These are phyloP conservation scores for Actias luna DNA, from an alignment of 2,888 invertebrate genomes.

Conservation along the genomic window DNA sequence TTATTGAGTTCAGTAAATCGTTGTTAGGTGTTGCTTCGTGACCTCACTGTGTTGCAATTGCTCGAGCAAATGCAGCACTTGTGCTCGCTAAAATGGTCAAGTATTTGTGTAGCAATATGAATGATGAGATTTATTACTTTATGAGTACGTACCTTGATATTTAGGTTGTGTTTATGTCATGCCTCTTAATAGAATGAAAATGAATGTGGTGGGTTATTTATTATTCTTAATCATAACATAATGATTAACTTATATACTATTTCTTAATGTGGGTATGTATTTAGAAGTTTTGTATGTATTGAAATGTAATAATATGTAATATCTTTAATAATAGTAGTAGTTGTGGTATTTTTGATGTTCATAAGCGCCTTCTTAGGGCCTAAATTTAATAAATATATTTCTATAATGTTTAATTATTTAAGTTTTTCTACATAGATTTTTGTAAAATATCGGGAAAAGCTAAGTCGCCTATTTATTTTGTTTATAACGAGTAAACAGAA, in stretches of 20 bases:
- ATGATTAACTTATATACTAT: neutral
- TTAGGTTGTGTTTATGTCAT: slow-evolving; percentile 4
- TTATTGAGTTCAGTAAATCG: slow-evolving; percentile 16
- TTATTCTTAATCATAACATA: neutral
- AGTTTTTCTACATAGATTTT: too few relatives aligned
- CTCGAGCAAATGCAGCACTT: slow-evolving; percentile 39
- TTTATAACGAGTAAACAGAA: too few relatives aligned
- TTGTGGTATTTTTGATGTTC: too few relatives aligned
- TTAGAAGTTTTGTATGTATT: neutral
- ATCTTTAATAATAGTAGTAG: too few relatives aligned
- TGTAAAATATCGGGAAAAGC: too few relatives aligned
- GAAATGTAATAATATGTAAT: too few relatives aligned
- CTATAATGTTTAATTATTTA: too few relatives aligned
- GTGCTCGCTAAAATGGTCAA: slow-evolving; percentile 38
- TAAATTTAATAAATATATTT: too few relatives aligned
- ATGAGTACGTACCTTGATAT: slow-evolving; percentile 9
- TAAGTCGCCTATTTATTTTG: too few relatives aligned
- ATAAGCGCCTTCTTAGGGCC: too few relatives aligned
- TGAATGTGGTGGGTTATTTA: neutral
- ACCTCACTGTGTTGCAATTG: slow-evolving; percentile 37
- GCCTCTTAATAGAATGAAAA: neutral
- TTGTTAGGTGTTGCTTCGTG: slow-evolving; percentile 19
- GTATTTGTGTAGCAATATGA: slow-evolving; percentile 30
- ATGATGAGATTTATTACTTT: slow-evolving; percentile 16
- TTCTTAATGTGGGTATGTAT: neutral